Evolutionary conservation across 1,140 invertebrate species (phyloP).

Genomic region (Psilanteris sp.): DNA sequence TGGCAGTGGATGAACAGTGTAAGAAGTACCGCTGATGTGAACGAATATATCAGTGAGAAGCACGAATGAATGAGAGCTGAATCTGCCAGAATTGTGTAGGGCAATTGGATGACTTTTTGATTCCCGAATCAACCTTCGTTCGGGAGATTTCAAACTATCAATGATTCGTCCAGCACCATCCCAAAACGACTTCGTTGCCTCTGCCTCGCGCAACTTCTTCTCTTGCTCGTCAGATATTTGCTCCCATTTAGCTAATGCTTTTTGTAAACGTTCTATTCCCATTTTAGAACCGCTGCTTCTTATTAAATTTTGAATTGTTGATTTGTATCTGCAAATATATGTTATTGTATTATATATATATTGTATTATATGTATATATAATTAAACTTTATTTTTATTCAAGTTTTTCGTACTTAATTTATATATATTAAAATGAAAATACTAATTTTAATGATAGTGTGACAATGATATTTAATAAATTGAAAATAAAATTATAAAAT

Average conservation of each 20-base stretch:
- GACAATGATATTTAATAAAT: too few relatives aligned
- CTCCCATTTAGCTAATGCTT: slow-evolving; percentile 81
- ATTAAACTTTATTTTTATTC: too few relatives aligned
- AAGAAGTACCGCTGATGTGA: slow-evolving; percentile 84
- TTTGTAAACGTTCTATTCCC: slow-evolving; percentile 73
- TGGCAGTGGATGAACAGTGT: slow-evolving; percentile 84
- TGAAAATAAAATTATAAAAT: too few relatives aligned
- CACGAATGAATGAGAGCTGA: slow-evolving; percentile 88
- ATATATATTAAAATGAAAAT: too few relatives aligned
- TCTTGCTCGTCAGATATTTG: slow-evolving; percentile 83
- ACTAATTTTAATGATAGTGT: too few relatives aligned
- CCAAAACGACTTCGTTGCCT: slow-evolving; percentile 88
- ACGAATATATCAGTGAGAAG: slow-evolving; percentile 88
- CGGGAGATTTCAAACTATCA: slow-evolving; percentile 84
- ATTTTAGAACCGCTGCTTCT: slow-evolving; percentile 70
- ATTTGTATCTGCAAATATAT: slow-evolving; percentile 69
- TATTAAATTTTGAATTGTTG: slow-evolving; percentile 72
- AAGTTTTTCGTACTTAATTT: too few relatives aligned
- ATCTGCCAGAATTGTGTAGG: slow-evolving; percentile 84
- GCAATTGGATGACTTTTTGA: slow-evolving; percentile 86
- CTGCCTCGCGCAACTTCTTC: slow-evolving; percentile 84
- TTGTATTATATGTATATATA: too few relatives aligned
- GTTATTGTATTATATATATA: too few relatives aligned
- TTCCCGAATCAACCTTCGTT: slow-evolving; percentile 88
- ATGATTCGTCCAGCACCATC: slow-evolving; percentile 84